phyloP scores from a whole-genome alignment of 2,888 invertebrate genomes.

The Leptura quadrifasciata region DNA sequence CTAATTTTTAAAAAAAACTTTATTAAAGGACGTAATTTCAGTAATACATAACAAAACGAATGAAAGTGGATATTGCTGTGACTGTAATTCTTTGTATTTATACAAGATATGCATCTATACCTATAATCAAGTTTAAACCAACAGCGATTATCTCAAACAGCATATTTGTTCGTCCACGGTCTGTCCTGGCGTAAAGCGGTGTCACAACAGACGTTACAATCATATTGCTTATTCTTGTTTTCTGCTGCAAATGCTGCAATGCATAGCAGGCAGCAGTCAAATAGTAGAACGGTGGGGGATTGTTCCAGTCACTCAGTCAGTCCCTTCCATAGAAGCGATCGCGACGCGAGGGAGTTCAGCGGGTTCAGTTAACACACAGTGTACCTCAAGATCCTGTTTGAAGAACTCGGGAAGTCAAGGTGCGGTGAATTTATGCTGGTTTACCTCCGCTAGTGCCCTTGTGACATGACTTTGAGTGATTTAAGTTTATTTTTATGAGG shows the following conservation, averaged over 20 bases:
- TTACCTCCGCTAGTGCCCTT: slow-evolving; percentile 29
- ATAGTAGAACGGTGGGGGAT: slow-evolving; percentile 42
- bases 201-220: background rate
- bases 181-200: background rate
- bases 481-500: background rate
- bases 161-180: slow-evolving; percentile 23
- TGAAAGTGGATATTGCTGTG: background rate
- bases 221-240: slow-evolving; percentile 29
- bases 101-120: background rate
- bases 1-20: no score
- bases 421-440: slow-evolving; percentile 18
- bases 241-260: slow-evolving; percentile 36
- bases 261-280: slow-evolving; percentile 29
- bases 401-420: slow-evolving; percentile 40
- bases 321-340: slow-evolving; percentile 41
- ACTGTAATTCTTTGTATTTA: background rate
- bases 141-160: slow-evolving; percentile 9
- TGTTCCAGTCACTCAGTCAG: slow-evolving; percentile 41
- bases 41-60: background rate
- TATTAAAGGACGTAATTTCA: no score
- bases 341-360: slow-evolving; percentile 26
- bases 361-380: slow-evolving; percentile 50
- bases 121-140: background rate
- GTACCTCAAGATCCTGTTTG: slow-evolving; percentile 47
- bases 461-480: slow-evolving; percentile 25